These are phyloP conservation scores for Lytechinus pictus DNA, from an alignment of 35 echinoderm and acorn worm species.

Conservation along the genomic window DNA sequence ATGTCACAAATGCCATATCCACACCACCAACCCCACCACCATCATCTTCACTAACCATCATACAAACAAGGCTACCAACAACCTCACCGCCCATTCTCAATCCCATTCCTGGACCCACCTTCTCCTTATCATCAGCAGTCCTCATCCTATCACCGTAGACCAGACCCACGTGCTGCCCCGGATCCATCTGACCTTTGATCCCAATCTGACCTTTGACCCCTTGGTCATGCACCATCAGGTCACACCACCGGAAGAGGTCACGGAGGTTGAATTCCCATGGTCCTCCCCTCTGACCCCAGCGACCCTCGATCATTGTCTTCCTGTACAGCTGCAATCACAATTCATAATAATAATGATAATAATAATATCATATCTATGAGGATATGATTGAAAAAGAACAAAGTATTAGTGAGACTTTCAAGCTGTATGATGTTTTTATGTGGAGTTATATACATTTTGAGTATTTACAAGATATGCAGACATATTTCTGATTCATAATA, in stretches of 20 bases:
- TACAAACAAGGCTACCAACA: too few relatives aligned
- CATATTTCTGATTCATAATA: too few relatives aligned
- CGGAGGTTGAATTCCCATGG: conserved; percentile 99
- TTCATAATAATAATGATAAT: background rate
- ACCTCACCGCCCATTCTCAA: background rate
- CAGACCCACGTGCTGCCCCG: conserved; percentile 85
- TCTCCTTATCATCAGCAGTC: conserved; percentile 72
- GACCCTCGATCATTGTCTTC: conserved; percentile 67
- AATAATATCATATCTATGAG: too few relatives aligned
- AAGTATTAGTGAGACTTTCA: too few relatives aligned
- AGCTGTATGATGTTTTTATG: too few relatives aligned
- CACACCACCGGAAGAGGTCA: conserved; percentile 98
- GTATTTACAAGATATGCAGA: too few relatives aligned
- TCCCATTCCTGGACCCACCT: conserved; percentile 38
- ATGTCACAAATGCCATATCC: background rate
- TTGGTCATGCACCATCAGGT: conserved; percentile 90
- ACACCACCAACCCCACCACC: too few relatives aligned
- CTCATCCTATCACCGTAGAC: conserved; percentile 88
- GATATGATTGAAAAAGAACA: too few relatives aligned
- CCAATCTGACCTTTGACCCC: conserved; percentile 51
- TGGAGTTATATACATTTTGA: too few relatives aligned
- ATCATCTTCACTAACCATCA: too few relatives aligned
- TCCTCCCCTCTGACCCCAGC: conserved; percentile 95
- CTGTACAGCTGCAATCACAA: conserved; percentile 71
- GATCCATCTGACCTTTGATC: conserved; percentile 59